Percentiles rank a stretch among this genome's conserved stretches.
Conservation (phyloP, 2,888 invertebrate genomes). For the Synergus umbraculus region DNA sequence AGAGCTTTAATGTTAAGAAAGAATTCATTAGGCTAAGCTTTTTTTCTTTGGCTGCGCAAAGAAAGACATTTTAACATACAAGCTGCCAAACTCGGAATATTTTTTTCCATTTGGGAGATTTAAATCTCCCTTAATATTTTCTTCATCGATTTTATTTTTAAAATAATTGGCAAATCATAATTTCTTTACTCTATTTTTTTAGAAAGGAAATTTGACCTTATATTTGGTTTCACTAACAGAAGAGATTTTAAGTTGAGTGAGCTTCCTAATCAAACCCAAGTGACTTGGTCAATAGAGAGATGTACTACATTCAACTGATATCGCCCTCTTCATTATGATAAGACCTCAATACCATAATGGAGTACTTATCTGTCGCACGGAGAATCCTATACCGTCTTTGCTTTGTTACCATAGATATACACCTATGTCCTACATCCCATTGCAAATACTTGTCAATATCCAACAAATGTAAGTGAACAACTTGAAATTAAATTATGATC, state of each 20-base stretch:
- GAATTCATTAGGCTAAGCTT: constrained; percentile 1
- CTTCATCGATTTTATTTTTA: background rate
- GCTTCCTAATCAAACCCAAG: constrained; percentile 21
- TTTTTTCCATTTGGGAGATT: background rate
- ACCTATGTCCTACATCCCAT: constrained; percentile 14
- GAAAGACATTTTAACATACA: constrained; percentile 17
- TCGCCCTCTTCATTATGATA: constrained; percentile 37
- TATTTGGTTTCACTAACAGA: constrained; percentile 16
- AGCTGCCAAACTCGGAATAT: constrained; percentile 2
- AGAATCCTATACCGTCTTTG: constrained; percentile 27
- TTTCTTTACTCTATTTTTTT: no score
- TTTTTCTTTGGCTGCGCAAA: background rate
- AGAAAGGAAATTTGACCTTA: background rate
- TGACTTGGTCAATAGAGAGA: constrained; percentile 30
- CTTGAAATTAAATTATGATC: background rate
- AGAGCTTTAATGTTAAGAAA: constrained; percentile 10
- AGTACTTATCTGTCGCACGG: constrained; percentile 29
- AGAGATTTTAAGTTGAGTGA: constrained; percentile 12
- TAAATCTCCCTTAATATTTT: constrained; percentile 5
- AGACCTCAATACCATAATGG: constrained; percentile 22
- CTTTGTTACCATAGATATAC: constrained; percentile 31
- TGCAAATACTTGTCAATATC: constrained; percentile 28
- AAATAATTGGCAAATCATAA: no score
- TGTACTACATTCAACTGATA: constrained; percentile 25
- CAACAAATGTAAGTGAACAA: constrained; percentile 20